Base-by-base conservation (phyloP, 2,888 invertebrate genomes). In the Acanthosoma haemorrhoidale region DNA sequence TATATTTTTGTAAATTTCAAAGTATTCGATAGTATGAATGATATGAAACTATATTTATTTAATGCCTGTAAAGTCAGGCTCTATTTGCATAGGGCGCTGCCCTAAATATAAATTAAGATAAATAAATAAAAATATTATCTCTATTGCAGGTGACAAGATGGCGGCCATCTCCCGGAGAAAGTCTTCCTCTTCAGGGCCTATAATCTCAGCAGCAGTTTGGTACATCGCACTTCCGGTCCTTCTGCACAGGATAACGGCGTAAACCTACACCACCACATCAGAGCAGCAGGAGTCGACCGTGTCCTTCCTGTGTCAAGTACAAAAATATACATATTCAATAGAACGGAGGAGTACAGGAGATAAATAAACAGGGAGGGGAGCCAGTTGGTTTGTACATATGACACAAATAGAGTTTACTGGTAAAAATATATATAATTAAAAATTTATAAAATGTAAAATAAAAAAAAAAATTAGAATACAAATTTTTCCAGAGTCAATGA, bases 111-210 rank as follows among this genome's bases (percentile, higher is more conserved):
- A n/a, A n/a, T n/a, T n/a, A n/a, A n/a, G n/a, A n/a, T n/a, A n/a
- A n/a, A n/a, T n/a, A n/a, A n/a, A n/a, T 15, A 41, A 41, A 13
- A 4, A 8, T 41, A 15, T 41, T 41, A 8, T 41, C 16, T 41
- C 8, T 13, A 21, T 9, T 57, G 58, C 84, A 92, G 93, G 92
- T 79, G 92, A 93, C 84, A 92, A 92, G 82, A 92, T 92, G 87
- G 92, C 93, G 77, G 92, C 93, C 76, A 92, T 92, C 77, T 86
- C 91, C 77, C 87, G 91, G 79, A 86, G 92, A 80, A 91, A 90
- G 81, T 84, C 85, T 73, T 77, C 77, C 63, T 76, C 77, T 39
- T 76, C 77, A 32, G 76, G 76, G 2, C 73, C 76, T n/a, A 77
- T 78, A 72, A 76, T 76, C 43, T 68, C 73, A 32, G 73, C 70